phyloP scores from a whole-genome alignment of 2,888 invertebrate species.

The Mesodorylaimus sp. region DNA sequence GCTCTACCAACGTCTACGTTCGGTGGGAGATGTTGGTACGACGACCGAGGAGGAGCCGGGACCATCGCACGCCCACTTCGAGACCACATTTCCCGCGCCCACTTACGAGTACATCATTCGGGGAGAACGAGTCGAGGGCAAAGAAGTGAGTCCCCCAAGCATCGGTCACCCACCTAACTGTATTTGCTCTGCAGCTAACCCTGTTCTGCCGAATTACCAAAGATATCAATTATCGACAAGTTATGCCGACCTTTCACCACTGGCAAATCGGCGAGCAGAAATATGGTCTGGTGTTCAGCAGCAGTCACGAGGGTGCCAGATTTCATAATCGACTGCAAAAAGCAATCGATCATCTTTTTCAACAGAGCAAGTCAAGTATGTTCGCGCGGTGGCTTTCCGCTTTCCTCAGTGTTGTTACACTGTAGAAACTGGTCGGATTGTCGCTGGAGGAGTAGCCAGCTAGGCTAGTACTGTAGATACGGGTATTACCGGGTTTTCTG shows the following conservation, averaged over 20 bases:
- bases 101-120: no score
- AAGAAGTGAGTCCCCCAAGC: no score
- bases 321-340: slow-evolving; percentile 14
- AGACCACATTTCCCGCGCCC: no score
- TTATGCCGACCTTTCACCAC: slow-evolving; percentile 95
- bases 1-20: slow-evolving; percentile 6
- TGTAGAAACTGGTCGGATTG: neutral
- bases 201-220: slow-evolving; percentile 10
- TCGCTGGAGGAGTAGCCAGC: no score
- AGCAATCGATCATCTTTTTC: slow-evolving; percentile 12
- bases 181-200: no score
- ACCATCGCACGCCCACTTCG: no score
- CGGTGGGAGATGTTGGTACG: no score
- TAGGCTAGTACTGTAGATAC: no score
- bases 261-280: slow-evolving; percentile 88
- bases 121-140: no score
- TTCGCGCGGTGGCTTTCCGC: neutral
- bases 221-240: slow-evolving; percentile 28
- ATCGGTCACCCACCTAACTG: no score
- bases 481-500: no score
- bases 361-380: slow-evolving; percentile 14
- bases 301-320: slow-evolving; percentile 9
- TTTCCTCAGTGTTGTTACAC: neutral
- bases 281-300: slow-evolving; percentile 68
- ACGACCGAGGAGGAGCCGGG: no score